Conservation (phyloP, 2,797 vertebrate genomes). For the Sebastes vulpes region DNA sequence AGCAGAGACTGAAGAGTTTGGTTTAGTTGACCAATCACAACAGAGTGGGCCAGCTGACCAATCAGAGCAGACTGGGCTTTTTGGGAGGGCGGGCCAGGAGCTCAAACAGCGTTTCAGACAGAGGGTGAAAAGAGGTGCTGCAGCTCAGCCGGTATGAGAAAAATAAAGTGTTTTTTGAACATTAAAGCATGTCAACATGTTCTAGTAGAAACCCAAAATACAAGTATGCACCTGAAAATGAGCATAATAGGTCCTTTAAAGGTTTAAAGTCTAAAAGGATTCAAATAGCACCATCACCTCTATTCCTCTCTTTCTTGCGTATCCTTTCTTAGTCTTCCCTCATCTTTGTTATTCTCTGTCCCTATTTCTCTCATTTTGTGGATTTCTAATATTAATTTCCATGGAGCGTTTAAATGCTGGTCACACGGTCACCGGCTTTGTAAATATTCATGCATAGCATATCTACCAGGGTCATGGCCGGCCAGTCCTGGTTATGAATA, state of each 20-base stretch:
- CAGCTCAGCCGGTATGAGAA: neutral
- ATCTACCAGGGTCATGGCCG: neutral
- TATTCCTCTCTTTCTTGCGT: neutral
- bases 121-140: neutral
- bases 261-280: neutral
- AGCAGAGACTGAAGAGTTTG: neutral
- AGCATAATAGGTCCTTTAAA: neutral
- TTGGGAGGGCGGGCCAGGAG: neutral
- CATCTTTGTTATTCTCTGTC: neutral
- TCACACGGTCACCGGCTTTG: conserved; percentile 1
- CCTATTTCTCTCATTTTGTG: neutral
- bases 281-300: neutral
- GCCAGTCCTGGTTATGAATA: neutral
- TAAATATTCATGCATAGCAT: conserved; percentile 29
- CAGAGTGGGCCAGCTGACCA: neutral
- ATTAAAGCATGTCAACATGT: too few relatives aligned
- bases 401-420: neutral
- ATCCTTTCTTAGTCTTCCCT: neutral
- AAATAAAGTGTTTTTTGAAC: neutral
- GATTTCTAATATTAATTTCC: neutral
- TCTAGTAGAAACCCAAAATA: too few relatives aligned
- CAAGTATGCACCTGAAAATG: too few relatives aligned
- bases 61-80: neutral
- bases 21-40: neutral
- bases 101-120: neutral